Conservation (phyloP, 1,140 invertebrate species). For the Acromyrmex charruanus region DNA sequence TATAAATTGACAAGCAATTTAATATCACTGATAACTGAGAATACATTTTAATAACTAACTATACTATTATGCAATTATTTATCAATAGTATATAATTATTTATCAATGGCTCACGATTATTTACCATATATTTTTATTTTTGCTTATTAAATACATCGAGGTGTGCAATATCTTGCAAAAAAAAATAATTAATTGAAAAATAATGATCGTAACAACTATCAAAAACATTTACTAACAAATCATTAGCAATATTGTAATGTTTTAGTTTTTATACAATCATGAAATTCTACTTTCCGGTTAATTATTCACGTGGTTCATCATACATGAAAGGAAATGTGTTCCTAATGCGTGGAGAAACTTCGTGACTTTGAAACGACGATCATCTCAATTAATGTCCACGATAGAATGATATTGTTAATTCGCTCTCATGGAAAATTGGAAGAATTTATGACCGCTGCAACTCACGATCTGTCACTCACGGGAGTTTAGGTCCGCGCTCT, state of each 20-base stretch:
- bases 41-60: constrained; percentile 16
- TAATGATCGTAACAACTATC: neutral
- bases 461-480: constrained; percentile 44
- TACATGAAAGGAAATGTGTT: neutral
- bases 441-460: constrained; percentile 37
- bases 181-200: neutral
- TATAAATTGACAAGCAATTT: no score
- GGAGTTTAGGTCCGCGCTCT: neutral
- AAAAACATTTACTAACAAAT: neutral
- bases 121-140: neutral
- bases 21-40: no score
- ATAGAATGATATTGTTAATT: constrained; percentile 35
- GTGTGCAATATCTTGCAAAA: constrained; percentile 1
- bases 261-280: neutral
- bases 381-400: constrained; percentile 52
- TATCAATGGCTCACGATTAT: neutral
- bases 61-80: neutral
- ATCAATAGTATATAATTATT: no score
- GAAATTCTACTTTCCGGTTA: neutral
- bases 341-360: constrained; percentile 14
- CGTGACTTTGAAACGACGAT: neutral
- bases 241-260: neutral
- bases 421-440: constrained; percentile 31
- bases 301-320: constrained; percentile 24
- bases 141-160: neutral